Evolutionary conservation across 2,888 invertebrate genomes (phyloP).

Genomic region (Drosophila leonis): DNA sequence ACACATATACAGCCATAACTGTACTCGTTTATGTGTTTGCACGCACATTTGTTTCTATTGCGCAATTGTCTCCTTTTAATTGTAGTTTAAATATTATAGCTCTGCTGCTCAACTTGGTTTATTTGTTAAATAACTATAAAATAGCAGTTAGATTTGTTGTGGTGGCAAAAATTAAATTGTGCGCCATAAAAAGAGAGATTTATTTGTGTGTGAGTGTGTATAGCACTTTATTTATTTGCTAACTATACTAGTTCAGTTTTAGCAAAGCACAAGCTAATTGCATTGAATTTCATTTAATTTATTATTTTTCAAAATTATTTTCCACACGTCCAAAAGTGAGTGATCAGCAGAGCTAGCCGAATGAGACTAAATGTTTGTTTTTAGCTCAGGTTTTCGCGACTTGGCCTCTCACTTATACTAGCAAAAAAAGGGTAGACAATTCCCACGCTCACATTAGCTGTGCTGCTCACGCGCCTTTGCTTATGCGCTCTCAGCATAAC

Average conservation of each 20-base stretch:
- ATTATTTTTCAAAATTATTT: neutral
- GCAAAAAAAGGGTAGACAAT: neutral
- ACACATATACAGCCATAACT: neutral
- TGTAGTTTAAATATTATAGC: neutral
- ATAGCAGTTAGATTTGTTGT: neutral
- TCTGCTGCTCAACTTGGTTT: neutral
- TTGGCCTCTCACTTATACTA: too few species aligned
- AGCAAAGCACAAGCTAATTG: neutral
- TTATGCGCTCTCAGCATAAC: neutral
- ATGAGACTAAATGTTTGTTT: neutral
- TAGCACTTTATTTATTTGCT: neutral
- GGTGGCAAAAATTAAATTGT: too few species aligned
- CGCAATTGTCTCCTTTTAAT: neutral
- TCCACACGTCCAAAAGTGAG: too few species aligned
- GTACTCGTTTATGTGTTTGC: neutral
- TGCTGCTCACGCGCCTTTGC: neutral
- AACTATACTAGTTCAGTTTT: neutral
- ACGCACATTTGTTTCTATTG: neutral
- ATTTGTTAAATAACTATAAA: slow-evolving; percentile 5
- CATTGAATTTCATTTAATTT: neutral
- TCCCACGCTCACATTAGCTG: neutral
- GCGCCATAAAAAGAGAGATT: neutral
- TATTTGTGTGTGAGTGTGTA: neutral
- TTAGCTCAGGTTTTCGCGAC: neutral
- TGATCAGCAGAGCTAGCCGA: neutral